phyloP scores from a whole-genome alignment of 37 sponge, comb jelly and placozoan genomes.

The Spongilla lacustris region DNA sequence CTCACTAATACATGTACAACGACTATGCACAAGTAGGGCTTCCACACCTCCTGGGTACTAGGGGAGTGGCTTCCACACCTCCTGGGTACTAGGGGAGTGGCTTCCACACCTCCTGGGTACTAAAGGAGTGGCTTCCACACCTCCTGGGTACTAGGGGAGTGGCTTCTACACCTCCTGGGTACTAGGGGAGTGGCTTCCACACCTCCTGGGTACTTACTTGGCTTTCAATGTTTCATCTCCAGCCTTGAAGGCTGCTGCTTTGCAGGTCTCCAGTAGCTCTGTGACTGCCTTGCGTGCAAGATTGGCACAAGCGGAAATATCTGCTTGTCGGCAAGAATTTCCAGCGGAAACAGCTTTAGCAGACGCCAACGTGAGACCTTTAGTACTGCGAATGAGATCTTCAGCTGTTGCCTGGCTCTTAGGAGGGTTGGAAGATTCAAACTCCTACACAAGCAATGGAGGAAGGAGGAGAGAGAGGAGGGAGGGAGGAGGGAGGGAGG shows the following conservation, averaged over 20 bases:
- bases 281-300: constrained; percentile 80
- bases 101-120: background rate
- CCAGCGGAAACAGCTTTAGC: constrained; percentile 94
- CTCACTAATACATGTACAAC: too few species aligned
- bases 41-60: too few species aligned
- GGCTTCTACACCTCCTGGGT: background rate
- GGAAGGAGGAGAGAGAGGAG: background rate
- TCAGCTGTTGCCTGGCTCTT: constrained; percentile 56
- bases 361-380: constrained; percentile 79
- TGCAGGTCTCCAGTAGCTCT: constrained; percentile 78
- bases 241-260: constrained; percentile 54
- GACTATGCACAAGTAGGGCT: too few species aligned
- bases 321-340: constrained; percentile 82
- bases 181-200: background rate
- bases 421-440: constrained; percentile 39
- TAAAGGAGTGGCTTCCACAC: background rate
- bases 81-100: too few species aligned
- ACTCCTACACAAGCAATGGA: constrained; percentile 30
- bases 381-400: constrained; percentile 81
- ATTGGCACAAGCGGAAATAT: constrained; percentile 92
- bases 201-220: constrained; percentile 31
- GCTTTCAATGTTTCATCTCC: constrained; percentile 56
- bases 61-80: too few species aligned
- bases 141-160: background rate
- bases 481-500: background rate